A percentile compares a stretch with the other conserved stretches of the same genome.
These are phyloP conservation scores for Semnopithecus entellus DNA, from an alignment of 2,113 vertebrate genomes.

Conservation along the genomic window DNA sequence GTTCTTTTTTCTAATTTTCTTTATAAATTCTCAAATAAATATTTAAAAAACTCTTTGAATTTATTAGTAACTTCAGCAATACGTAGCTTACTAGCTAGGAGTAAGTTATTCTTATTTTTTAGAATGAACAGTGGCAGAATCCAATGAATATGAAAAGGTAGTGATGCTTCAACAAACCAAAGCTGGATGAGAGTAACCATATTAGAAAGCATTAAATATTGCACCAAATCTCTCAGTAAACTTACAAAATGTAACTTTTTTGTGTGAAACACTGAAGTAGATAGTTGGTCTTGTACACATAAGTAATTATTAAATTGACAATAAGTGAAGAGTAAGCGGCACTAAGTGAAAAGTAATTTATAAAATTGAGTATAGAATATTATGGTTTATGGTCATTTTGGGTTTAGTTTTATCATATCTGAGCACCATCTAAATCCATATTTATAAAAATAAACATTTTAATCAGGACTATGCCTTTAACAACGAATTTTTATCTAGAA, in stretches of 20 bases:
- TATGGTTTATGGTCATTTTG: not conserved
- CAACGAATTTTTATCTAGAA: not conserved
- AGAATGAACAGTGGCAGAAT: not conserved
- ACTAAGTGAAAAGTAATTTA: not conserved
- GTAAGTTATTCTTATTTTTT: constrained; percentile 13
- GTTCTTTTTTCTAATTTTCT: not conserved
- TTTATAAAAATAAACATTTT: constrained; percentile 25
- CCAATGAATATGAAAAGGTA: not conserved
- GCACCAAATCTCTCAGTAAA: not conserved
- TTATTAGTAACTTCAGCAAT: not conserved
- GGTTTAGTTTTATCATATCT: not conserved
- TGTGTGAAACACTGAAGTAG: not conserved
- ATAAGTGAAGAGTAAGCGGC: not conserved
- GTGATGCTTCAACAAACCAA: not conserved
- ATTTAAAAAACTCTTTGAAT: not conserved
- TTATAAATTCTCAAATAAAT: not conserved
- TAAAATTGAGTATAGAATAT: not conserved
- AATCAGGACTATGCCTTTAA: not conserved
- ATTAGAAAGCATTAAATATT: not conserved
- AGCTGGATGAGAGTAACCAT: not conserved
- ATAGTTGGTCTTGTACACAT: not conserved
- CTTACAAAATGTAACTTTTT: not conserved
- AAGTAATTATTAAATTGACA: not conserved
- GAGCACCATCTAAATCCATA: not conserved
- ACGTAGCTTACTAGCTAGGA: not conserved